Percentiles rank a stretch among this genome's conserved stretches.
Conservation (phyloP, 2,113 vertebrate genomes). For the Arizona elegans region DNA sequence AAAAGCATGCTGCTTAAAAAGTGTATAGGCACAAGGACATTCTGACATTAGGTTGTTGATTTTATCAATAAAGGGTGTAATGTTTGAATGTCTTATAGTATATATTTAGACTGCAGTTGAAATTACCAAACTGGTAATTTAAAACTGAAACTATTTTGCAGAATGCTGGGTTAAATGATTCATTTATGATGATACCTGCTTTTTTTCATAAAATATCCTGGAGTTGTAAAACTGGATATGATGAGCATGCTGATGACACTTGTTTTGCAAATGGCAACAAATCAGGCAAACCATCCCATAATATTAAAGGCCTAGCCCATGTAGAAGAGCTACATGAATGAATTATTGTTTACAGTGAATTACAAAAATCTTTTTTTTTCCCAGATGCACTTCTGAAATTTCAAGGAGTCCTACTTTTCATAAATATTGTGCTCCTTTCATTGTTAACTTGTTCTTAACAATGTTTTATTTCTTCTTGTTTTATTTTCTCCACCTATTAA, state of each 20-base stretch:
- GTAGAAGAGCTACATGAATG: not conserved
- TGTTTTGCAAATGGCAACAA: not conserved
- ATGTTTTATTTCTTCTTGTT: too few relatives aligned
- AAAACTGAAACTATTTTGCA: not conserved
- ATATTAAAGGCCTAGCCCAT: not conserved
- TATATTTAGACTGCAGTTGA: not conserved
- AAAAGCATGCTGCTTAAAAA: not conserved
- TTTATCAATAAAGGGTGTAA: not conserved
- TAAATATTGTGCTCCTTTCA: not conserved
- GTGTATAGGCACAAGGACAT: not conserved
- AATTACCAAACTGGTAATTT: not conserved
- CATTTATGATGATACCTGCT: not conserved
- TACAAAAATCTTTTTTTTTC: not conserved
- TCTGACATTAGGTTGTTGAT: conserved; percentile 9
- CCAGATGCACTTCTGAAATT: not conserved
- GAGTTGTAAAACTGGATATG: not conserved
- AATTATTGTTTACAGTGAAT: not conserved
- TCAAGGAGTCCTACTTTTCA: not conserved
- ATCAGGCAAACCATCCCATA: not conserved
- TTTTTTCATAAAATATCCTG: not conserved
- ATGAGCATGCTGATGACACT: not conserved
- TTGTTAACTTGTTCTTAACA: not conserved
- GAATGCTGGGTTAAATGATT: not conserved
- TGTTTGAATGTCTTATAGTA: not conserved
- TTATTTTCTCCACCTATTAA: not conserved